phyloP scores from a whole-genome alignment of 2,113 vertebrate species.

The Leucoraja erinaceus region DNA sequence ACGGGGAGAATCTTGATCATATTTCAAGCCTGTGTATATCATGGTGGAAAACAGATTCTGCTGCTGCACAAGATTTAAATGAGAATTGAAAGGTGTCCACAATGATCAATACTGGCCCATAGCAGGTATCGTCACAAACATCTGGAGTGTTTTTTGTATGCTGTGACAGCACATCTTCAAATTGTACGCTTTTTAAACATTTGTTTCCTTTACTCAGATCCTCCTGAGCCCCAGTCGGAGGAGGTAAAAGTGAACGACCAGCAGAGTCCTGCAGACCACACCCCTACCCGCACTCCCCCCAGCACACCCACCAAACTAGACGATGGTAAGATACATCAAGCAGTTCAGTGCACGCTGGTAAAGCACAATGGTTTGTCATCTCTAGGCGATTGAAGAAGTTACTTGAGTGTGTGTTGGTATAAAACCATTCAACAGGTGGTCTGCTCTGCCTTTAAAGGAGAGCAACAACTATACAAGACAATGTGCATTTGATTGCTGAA shows the following conservation, averaged over 20 bases:
- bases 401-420: not conserved
- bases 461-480: slow-evolving; percentile 68
- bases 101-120: not conserved
- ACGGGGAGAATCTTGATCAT: not conserved
- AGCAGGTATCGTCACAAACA: not conserved
- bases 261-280: slow-evolving; percentile 52
- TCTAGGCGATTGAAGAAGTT: not conserved
- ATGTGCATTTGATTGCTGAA: slow-evolving; percentile 36
- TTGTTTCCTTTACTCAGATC: slow-evolving; percentile 31
- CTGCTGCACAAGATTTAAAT: not conserved
- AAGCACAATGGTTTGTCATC: not conserved
- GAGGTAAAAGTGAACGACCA: slow-evolving; percentile 55
- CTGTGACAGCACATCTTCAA: not conserved
- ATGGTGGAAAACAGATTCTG: not conserved
- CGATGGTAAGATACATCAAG: slow-evolving; percentile 71
- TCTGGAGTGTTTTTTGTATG: not conserved
- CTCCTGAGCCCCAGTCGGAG: slow-evolving; percentile 56
- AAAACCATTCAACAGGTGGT: slow-evolving; percentile 29
- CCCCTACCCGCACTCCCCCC: slow-evolving; percentile 69
- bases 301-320: slow-evolving; percentile 76
- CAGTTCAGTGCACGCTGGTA: not conserved
- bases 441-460: slow-evolving; percentile 45
- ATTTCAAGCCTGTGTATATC: not conserved
- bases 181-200: not conserved
- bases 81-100: not conserved